Percentiles rank a stretch among this genome's conserved stretches.
Evolutionary conservation across 2,113 vertebrate genomes (phyloP).

Genomic region (Lipophrys pholis): DNA sequence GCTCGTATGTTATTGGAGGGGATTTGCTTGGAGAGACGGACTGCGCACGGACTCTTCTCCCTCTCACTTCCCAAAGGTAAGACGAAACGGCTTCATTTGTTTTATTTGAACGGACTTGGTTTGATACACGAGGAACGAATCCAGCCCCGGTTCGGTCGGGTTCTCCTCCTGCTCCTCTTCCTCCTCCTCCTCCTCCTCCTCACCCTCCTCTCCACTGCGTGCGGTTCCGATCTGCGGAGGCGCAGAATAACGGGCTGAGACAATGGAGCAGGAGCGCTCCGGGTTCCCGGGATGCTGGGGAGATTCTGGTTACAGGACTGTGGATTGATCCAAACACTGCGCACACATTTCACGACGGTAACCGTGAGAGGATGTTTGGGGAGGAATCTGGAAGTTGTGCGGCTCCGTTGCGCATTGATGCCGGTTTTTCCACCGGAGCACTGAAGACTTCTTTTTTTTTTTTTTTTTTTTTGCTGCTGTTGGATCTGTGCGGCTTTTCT

Average conservation of each 20-base stretch:
- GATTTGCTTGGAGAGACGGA: conserved; percentile 37
- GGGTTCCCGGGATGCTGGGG: conserved; percentile 35
- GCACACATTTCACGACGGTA: too few species aligned
- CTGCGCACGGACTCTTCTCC: conserved; percentile 58
- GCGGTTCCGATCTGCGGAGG: too few species aligned
- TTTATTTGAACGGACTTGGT: too few species aligned
- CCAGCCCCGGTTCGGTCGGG: too few species aligned
- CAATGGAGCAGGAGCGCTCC: too few species aligned
- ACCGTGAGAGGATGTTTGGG: too few species aligned
- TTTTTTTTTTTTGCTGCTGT: conserved; percentile 44
- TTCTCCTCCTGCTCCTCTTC: neutral
- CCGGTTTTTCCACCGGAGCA: neutral
- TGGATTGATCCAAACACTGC: too few species aligned
- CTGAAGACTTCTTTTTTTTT: conserved; percentile 20
- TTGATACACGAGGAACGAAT: too few species aligned
- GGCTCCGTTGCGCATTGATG: conserved; percentile 39
- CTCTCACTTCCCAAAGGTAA: conserved; percentile 66
- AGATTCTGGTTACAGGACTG: conserved; percentile 24
- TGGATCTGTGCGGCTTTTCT: conserved; percentile 36
- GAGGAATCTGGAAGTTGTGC: neutral
- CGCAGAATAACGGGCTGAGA: conserved; percentile 18
- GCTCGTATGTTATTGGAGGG: conserved; percentile 37
- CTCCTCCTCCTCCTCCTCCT: neutral
- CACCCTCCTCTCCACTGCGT: neutral
- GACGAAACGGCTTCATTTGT: conserved; percentile 41